These are phyloP conservation scores for Meandrusa payeni DNA, from an alignment of 2,888 invertebrate genomes.

Conservation along the genomic window DNA sequence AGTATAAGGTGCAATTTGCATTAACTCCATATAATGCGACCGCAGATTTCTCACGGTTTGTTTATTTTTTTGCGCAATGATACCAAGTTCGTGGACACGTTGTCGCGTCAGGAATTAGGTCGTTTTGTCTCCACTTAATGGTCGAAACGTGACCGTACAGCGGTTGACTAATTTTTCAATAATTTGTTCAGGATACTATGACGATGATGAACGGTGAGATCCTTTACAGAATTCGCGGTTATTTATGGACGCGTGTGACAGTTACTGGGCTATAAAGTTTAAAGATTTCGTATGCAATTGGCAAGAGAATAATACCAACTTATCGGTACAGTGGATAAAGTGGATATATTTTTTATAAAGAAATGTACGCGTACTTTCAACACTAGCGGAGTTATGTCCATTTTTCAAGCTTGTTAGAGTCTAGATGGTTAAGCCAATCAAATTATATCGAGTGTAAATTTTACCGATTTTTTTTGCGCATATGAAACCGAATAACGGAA, in stretches of 20 bases:
- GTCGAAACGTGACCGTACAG: constrained; percentile 73
- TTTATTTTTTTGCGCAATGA: constrained; percentile 77
- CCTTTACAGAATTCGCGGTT: constrained; percentile 53
- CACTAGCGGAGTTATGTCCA: no score
- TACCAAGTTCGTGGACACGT: constrained; percentile 74
- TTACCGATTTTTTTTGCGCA: no score
- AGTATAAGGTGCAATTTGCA: constrained; percentile 25
- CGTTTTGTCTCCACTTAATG: constrained; percentile 78
- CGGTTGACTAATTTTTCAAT: constrained; percentile 67
- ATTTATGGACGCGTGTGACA: constrained; percentile 53
- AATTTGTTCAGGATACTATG: constrained; percentile 65
- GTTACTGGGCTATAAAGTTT: no score
- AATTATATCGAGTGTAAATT: no score
- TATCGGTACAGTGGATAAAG: no score
- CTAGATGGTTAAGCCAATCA: no score
- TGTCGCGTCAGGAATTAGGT: constrained; percentile 71
- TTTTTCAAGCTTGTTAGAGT: no score
- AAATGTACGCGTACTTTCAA: no score
- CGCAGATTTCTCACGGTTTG: constrained; percentile 34
- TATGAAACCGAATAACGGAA: no score
- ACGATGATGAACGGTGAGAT: constrained; percentile 62
- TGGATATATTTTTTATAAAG: no score
- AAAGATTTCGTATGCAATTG: no score
- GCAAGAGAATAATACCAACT: no score
- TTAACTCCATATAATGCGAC: constrained; percentile 8